These are phyloP conservation scores for Drosophila littoralis DNA, from an alignment of 1,140 invertebrate species.

Conservation along the genomic window DNA sequence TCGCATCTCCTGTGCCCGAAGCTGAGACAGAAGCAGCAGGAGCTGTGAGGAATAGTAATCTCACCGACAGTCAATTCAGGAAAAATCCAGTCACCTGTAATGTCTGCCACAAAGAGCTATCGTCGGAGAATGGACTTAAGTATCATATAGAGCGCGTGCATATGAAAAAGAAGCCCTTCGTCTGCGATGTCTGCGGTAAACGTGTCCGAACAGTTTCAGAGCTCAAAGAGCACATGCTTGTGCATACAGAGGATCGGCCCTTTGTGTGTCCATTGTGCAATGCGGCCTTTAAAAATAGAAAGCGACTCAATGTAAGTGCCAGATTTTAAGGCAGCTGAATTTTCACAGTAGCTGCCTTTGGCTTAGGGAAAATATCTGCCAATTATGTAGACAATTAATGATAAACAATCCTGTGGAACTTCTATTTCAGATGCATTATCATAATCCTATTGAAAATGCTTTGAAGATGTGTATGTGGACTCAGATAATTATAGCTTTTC, in stretches of 20 bases:
- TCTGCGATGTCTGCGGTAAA: conserved; percentile 85
- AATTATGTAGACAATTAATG: too few relatives aligned
- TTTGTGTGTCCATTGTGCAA: conserved; percentile 52
- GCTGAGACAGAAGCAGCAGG: background rate
- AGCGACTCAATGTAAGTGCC: conserved; percentile 42
- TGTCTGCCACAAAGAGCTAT: conserved; percentile 73
- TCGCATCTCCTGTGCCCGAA: background rate
- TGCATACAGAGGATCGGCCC: conserved; percentile 81
- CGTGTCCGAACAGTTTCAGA: conserved; percentile 84
- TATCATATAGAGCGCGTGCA: conserved; percentile 84
- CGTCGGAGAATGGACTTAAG: conserved; percentile 56
- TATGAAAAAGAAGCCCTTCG: conserved; percentile 79
- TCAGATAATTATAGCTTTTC: background rate
- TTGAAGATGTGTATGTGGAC: too few relatives aligned
- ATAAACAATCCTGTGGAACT: too few relatives aligned
- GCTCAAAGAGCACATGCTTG: conserved; percentile 84
- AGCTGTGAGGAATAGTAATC: background rate
- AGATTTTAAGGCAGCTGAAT: too few relatives aligned
- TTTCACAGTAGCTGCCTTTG: too few relatives aligned
- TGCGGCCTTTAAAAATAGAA: conserved; percentile 57
- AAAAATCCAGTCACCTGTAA: conserved; percentile 50
- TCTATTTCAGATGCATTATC: too few relatives aligned
- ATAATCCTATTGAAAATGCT: too few relatives aligned
- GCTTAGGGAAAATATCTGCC: too few relatives aligned
- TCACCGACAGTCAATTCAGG: background rate